phyloP scores from a whole-genome alignment of 2,113 vertebrate species.

The Gracilinanus agilis region DNA sequence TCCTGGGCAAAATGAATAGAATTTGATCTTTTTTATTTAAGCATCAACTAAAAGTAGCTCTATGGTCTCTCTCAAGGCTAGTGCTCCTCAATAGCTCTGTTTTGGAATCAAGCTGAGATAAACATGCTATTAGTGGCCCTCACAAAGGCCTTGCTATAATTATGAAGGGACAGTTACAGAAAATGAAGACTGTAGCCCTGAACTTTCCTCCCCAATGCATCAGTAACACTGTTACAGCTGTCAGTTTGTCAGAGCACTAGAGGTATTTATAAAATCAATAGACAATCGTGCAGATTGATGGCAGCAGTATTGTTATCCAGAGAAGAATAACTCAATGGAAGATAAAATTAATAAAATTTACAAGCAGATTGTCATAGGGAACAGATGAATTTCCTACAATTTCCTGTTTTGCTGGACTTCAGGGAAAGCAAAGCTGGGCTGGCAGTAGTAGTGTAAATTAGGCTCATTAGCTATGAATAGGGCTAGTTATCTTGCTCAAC shows the following conservation, averaged over 20 bases:
- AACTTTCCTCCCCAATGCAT: slow-evolving; percentile 60
- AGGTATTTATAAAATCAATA: slow-evolving; percentile 90
- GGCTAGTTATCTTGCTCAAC: background rate
- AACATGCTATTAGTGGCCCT: slow-evolving; percentile 30
- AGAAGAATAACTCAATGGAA: slow-evolving; percentile 82
- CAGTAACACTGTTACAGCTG: slow-evolving; percentile 75
- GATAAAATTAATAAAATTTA: slow-evolving; percentile 89
- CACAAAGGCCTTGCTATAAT: slow-evolving; percentile 43
- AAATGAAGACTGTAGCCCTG: slow-evolving; percentile 62
- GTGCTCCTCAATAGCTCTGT: slow-evolving; percentile 40
- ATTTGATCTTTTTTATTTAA: slow-evolving; percentile 72
- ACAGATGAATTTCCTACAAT: slow-evolving; percentile 76
- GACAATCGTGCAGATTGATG: slow-evolving; percentile 82
- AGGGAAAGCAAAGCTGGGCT: background rate
- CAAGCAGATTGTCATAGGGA: slow-evolving; percentile 81
- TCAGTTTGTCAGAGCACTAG: slow-evolving; percentile 82
- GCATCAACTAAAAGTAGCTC: slow-evolving; percentile 42
- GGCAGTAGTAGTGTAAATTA: slow-evolving; percentile 27
- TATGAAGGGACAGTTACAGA: slow-evolving; percentile 61
- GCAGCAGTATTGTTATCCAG: slow-evolving; percentile 77
- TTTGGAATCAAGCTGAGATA: slow-evolving; percentile 57
- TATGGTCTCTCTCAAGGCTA: slow-evolving; percentile 57
- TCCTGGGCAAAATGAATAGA: slow-evolving; percentile 19
- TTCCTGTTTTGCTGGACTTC: slow-evolving; percentile 51
- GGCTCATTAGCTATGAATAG: slow-evolving; percentile 1